phyloP scores from a whole-genome alignment of 2,797 vertebrate genomes.

The Acanthornis magna region DNA sequence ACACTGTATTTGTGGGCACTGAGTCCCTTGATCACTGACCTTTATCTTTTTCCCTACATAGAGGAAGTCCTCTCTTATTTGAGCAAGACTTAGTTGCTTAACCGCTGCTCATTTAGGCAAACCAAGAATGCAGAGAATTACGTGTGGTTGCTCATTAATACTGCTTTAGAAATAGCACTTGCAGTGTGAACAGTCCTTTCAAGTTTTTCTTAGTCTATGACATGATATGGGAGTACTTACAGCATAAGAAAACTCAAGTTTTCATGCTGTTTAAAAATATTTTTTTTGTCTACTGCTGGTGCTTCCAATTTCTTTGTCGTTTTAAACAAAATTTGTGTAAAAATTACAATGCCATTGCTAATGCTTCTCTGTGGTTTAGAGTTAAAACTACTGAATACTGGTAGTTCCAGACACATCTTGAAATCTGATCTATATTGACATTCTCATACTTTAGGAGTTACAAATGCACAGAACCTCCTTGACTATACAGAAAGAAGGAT shows the following conservation, averaged over 20 bases:
- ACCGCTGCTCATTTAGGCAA: neutral
- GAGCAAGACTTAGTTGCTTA: neutral
- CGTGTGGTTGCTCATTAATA: neutral
- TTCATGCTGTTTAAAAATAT: neutral
- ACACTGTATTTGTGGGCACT: neutral
- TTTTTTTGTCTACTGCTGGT: neutral
- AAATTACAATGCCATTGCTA: neutral
- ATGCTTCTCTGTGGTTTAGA: neutral
- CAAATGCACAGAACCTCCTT: neutral
- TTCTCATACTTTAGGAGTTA: neutral
- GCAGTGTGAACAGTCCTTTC: neutral
- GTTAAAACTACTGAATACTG: neutral
- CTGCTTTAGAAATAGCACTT: neutral
- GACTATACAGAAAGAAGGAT: neutral
- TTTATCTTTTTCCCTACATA: neutral
- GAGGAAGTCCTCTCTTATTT: slow-evolving; percentile 12
- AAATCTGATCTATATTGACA: neutral
- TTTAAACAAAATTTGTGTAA: neutral
- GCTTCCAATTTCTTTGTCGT: neutral
- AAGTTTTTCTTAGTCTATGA: neutral
- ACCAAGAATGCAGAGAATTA: neutral
- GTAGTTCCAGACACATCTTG: neutral
- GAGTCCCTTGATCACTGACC: slow-evolving; percentile 37
- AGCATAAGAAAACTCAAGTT: neutral
- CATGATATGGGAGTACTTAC: neutral